Conservation (phyloP, 1,140 invertebrate species). For the Ceratina japonica region DNA sequence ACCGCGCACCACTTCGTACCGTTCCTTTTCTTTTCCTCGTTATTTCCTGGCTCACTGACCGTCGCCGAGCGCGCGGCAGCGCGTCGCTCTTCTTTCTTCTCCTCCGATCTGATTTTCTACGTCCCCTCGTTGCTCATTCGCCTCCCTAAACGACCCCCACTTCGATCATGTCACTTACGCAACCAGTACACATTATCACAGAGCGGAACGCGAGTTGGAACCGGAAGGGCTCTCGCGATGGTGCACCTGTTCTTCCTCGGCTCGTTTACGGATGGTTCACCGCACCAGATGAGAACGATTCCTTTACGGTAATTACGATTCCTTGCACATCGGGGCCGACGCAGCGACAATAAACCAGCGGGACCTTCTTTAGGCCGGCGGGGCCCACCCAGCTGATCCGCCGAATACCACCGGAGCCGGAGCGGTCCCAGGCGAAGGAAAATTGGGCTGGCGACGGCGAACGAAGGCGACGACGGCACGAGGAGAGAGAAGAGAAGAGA, state of each 20-base stretch:
- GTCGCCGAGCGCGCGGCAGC: conserved; percentile 30
- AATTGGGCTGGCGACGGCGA: conserved; percentile 60
- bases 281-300: conserved; percentile 26
- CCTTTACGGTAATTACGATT: conserved; percentile 55
- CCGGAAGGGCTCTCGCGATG: too few species aligned
- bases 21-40: background rate
- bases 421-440: conserved; percentile 55
- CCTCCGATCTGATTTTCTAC: conserved; percentile 31
- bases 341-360: conserved; percentile 46
- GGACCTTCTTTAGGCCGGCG: conserved; percentile 39
- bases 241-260: too few species aligned
- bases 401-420: background rate
- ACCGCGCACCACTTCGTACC: conserved; percentile 14
- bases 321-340: conserved; percentile 42
- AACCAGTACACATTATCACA: conserved; percentile 62
- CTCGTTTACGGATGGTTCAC: too few species aligned
- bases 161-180: conserved; percentile 56
- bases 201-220: conserved; percentile 33
- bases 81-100: conserved; percentile 58
- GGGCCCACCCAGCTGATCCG: conserved; percentile 57
- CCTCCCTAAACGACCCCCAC: conserved; percentile 46
- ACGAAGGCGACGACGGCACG: conserved; percentile 52
- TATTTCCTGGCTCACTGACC: background rate
- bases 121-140: conserved; percentile 33
- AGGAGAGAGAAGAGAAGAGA: conserved; percentile 65